These are phyloP conservation scores for Zosterops lateralis DNA, from an alignment of 2,113 vertebrate species.

Conservation along the genomic window DNA sequence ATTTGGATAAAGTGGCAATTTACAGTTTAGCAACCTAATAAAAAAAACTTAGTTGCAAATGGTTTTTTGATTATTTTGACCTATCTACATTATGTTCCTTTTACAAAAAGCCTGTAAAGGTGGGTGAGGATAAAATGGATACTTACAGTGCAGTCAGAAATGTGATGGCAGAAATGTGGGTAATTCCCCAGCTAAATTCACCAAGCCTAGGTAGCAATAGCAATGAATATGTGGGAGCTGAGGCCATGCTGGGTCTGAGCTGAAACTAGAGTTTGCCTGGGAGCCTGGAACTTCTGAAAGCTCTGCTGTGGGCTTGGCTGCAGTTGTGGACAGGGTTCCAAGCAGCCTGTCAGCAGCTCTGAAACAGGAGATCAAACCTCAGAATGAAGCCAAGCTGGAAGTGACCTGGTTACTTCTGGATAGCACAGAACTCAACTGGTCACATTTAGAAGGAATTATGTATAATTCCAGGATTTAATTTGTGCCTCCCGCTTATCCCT, in stretches of 20 bases:
- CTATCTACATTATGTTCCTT: background rate
- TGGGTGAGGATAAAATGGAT: background rate
- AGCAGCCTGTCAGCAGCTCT: background rate
- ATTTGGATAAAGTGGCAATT: background rate
- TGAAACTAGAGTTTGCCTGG: background rate
- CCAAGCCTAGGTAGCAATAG: background rate
- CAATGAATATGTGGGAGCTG: background rate
- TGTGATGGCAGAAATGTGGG: background rate
- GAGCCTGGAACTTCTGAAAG: background rate
- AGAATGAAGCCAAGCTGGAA: background rate
- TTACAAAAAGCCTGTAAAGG: background rate
- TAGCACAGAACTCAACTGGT: background rate
- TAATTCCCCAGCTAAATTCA: background rate
- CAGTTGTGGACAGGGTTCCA: background rate
- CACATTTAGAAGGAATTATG: background rate
- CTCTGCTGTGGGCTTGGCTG: background rate
- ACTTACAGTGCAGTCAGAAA: background rate
- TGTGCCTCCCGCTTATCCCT: background rate
- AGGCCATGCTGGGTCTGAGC: background rate
- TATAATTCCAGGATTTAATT: background rate
- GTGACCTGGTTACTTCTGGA: rapidly evolving
- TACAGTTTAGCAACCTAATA: background rate
- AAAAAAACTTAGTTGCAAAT: background rate
- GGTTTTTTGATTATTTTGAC: rapidly evolving
- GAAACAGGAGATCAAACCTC: background rate